Base-by-base conservation (phyloP, 2,113 vertebrate species). In the Argyrosomus japonicus region DNA sequence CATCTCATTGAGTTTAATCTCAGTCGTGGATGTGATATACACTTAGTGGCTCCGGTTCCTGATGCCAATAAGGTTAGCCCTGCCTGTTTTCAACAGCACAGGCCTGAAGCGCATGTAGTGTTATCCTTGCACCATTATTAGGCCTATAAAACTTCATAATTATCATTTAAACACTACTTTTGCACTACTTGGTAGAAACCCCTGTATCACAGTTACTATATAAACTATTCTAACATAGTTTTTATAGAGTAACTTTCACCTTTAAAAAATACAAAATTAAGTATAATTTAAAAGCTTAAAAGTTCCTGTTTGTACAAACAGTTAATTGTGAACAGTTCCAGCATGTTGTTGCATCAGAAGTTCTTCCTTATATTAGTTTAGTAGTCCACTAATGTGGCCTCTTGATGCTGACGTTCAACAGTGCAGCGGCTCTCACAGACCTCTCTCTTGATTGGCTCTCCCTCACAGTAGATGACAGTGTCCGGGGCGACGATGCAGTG, bases 401-500 rank as follows among this genome's bases (percentile, higher is more conserved):
- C 40, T 51, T 18, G 50, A 36, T 19, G 43, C 9, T 29, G 11
- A 68, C 15, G 21, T 12, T 3, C 6, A 45, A 48, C 1, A n/a
- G 50, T 21, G n/a, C 27, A 57, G 50, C 6, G 19, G 3, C 11
- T 69, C 94, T 91, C 86, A 96, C 82, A 36, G 11, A 92, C 98
- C 97, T 99, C 97, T 86, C 98, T 93, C 87, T 98, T 99, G 93
- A 99, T 99, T 32, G 98, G 97, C 72, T 98, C 97, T 70, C 98
- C 98, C 93, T 99, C 97, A 84, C 97, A 99, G 88, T 98, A 97
- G 87, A 99, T 98, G 83, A 99, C 97, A 0, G 98, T 99, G 90
- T 99, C 98, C 0, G 97, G 98, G 87, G 98, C 97, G 83, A 99
- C 97, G 79, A 99, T 99, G 87, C 98, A 99, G 79, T 98, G 98